These are phyloP conservation scores for Atethmia centrago DNA, from an alignment of 2,888 invertebrate species.

Conservation along the genomic window DNA sequence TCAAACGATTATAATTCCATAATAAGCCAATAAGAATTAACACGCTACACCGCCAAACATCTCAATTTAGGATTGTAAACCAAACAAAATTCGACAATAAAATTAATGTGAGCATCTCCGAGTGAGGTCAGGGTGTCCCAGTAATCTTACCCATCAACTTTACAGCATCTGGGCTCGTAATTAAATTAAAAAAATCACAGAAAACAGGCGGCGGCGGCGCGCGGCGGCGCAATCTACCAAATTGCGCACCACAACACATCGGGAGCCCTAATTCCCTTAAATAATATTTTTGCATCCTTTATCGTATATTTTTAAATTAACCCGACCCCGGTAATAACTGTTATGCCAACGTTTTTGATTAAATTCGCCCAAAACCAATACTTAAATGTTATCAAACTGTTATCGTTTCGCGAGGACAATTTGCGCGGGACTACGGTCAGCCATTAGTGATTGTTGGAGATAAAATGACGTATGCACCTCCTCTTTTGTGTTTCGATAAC, in stretches of 20 bases:
- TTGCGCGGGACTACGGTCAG: conserved; percentile 67
- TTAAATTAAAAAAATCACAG: conserved; percentile 91
- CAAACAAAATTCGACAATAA: conserved; percentile 61
- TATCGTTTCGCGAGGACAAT: conserved; percentile 76
- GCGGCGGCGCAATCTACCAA: conserved; percentile 83
- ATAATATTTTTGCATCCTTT: conserved; percentile 87
- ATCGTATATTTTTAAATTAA: conserved; percentile 89
- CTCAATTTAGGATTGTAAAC: conserved; percentile 66
- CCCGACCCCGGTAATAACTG: conserved; percentile 84
- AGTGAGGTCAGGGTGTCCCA: conserved; percentile 53
- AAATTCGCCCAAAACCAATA: conserved; percentile 89
- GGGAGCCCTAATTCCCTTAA: conserved; percentile 88
- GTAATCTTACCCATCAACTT: conserved; percentile 80
- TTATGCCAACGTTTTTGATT: conserved; percentile 87
- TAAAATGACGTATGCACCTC: conserved; percentile 60
- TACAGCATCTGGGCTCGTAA: conserved; percentile 86
- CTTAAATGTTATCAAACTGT: conserved; percentile 85
- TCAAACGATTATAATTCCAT: conserved; percentile 2
- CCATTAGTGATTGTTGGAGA: conserved; percentile 51
- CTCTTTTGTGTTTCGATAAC: conserved; percentile 66
- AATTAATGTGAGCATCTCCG: conserved; percentile 54
- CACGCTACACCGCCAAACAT: conserved; percentile 47
- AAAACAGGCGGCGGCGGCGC: conserved; percentile 81
- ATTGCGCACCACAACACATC: conserved; percentile 82
- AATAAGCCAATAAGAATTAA: conserved; percentile 46